A percentile compares a stretch with the other conserved stretches of the same genome.
phyloP scores from a whole-genome alignment of 2,888 invertebrate species.

The Theretra japonica region DNA sequence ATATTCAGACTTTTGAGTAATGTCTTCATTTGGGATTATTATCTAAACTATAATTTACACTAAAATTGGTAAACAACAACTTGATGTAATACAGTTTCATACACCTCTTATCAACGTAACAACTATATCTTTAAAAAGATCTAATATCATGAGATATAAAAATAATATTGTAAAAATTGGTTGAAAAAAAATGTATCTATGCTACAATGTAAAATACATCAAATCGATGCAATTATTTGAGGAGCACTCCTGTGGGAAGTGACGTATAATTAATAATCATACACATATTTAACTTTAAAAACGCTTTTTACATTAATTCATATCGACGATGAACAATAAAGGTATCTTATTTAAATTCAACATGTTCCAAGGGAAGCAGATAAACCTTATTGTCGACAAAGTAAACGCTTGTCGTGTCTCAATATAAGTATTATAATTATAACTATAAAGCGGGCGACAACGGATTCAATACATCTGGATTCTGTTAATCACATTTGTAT shows the following conservation, averaged over 20 bases:
- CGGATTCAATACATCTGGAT: background rate
- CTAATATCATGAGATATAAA: background rate
- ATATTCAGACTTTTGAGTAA: slow-evolving; percentile 62
- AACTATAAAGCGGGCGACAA: slow-evolving; percentile 22
- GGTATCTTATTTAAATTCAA: slow-evolving; percentile 21
- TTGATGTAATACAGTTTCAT: slow-evolving; percentile 30
- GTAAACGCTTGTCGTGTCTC: slow-evolving; percentile 4
- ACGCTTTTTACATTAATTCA: slow-evolving; percentile 13
- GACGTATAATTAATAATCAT: slow-evolving; percentile 5
- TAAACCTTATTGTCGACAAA: slow-evolving; percentile 24
- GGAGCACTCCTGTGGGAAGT: background rate
- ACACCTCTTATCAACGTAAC: slow-evolving; percentile 27
- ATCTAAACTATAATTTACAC: slow-evolving; percentile 39
- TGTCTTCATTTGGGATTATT: slow-evolving; percentile 48
- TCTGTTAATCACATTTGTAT: slow-evolving; percentile 17
- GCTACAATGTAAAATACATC: slow-evolving; percentile 17
- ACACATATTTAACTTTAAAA: slow-evolving; percentile 8
- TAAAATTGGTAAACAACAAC: slow-evolving; percentile 35
- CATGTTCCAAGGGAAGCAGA: slow-evolving; percentile 15
- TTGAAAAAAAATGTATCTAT: slow-evolving; percentile 2
- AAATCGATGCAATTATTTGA: background rate
- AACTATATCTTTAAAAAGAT: slow-evolving; percentile 24
- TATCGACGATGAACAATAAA: slow-evolving; percentile 2
- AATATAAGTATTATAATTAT: slow-evolving; percentile 1
- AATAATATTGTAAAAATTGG: slow-evolving; percentile 12